These are phyloP conservation scores for Lagodon rhomboides DNA, from an alignment of 2,797 vertebrate species.

Conservation along the genomic window DNA sequence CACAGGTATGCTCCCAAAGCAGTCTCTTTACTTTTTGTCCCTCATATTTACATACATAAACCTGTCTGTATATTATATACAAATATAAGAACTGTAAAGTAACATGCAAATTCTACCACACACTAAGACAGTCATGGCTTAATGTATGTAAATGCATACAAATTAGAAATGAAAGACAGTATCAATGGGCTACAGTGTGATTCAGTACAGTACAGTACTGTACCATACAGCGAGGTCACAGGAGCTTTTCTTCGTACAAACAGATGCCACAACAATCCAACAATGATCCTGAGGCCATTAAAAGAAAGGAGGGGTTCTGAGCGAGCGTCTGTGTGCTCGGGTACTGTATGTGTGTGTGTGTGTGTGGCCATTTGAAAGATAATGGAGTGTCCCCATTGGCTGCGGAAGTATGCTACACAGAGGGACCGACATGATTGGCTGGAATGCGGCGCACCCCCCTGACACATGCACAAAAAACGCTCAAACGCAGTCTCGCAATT, in stretches of 20 bases:
- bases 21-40: background rate
- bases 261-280: conserved; percentile 28
- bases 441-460: conserved; percentile 26
- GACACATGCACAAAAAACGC: conserved; percentile 21
- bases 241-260: conserved; percentile 14
- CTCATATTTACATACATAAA: background rate
- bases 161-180: background rate
- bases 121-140: background rate
- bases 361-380: conserved; percentile 24
- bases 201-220: conserved; percentile 4
- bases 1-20: conserved; percentile 20
- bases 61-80: background rate
- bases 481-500: conserved; percentile 4
- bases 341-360: conserved; percentile 13
- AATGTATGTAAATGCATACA: too few relatives aligned
- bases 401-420: conserved; percentile 25
- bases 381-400: conserved; percentile 34
- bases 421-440: conserved; percentile 45
- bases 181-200: background rate
- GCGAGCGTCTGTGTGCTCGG: background rate
- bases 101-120: background rate
- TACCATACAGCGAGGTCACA: background rate
- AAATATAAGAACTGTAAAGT: background rate
- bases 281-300: conserved; percentile 32
- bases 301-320: background rate